phyloP scores from a whole-genome alignment of 1,140 invertebrate genomes.

The Dysdera silvatica region DNA sequence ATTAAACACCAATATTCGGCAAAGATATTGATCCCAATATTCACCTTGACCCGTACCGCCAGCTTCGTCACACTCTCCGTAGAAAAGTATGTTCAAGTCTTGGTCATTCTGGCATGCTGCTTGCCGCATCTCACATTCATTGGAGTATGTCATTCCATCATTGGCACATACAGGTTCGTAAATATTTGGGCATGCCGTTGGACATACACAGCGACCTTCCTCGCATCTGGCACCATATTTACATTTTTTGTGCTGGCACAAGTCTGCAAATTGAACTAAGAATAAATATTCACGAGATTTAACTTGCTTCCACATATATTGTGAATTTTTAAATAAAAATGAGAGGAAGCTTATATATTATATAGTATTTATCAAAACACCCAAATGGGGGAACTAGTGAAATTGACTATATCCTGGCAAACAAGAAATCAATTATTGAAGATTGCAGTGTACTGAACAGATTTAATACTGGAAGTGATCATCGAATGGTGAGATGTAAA shows the following conservation, averaged over 20 bases:
- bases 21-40: too few species aligned
- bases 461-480: too few species aligned
- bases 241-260: slow-evolving; percentile 68
- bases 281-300: not conserved
- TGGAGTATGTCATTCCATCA: slow-evolving; percentile 69
- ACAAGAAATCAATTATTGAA: too few species aligned
- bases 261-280: slow-evolving; percentile 51
- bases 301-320: too few species aligned
- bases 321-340: too few species aligned
- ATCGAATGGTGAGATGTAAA: too few species aligned
- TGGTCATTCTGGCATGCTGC: slow-evolving; percentile 48
- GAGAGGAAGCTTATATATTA: too few species aligned
- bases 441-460: too few species aligned
- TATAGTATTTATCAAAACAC: too few species aligned
- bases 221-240: slow-evolving; percentile 69
- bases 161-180: slow-evolving; percentile 67
- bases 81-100: slow-evolving; percentile 58
- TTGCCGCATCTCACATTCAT: slow-evolving; percentile 75
- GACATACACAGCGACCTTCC: slow-evolving; percentile 74
- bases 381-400: too few species aligned
- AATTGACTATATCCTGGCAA: too few species aligned
- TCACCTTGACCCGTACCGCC: slow-evolving; percentile 44
- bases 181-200: slow-evolving; percentile 56
- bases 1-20: too few species aligned
- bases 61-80: slow-evolving; percentile 69